A percentile compares a stretch with the other conserved stretches of the same genome.
phyloP scores from a whole-genome alignment of 2,797 vertebrate species.

The Megalops cyprinoides region DNA sequence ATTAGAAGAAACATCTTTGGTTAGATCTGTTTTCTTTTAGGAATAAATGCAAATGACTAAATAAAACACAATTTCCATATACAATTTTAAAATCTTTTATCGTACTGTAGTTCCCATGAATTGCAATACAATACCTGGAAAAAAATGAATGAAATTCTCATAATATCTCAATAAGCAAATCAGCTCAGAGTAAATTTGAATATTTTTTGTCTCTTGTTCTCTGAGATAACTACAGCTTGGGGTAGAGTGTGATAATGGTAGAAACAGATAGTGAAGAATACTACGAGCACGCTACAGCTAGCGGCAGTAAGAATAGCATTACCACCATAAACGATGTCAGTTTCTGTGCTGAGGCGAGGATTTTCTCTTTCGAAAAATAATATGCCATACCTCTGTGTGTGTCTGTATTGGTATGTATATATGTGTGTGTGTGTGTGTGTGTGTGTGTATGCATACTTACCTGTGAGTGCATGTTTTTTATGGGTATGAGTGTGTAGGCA shows the following conservation, averaged over 20 bases:
- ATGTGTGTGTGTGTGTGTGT: not conserved
- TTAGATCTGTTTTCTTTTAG: not conserved
- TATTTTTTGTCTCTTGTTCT: conserved; percentile 9
- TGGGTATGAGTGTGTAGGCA: not conserved
- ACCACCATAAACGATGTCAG: no score
- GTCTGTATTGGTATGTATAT: not conserved
- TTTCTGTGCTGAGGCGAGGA: no score
- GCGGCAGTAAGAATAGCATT: not conserved
- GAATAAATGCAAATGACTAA: not conserved
- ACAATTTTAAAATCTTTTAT: not conserved
- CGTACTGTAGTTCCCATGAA: no score
- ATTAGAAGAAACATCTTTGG: no score
- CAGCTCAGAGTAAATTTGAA: not conserved
- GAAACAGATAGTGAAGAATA: not conserved
- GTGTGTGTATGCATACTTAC: not conserved
- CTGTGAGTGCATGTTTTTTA: conserved; percentile 10
- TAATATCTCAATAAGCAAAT: conserved; percentile 21
- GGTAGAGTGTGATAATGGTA: not conserved
- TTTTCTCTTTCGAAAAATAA: no score
- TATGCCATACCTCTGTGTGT: no score
- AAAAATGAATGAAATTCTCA: not conserved
- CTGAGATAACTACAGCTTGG: not conserved
- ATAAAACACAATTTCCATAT: not conserved
- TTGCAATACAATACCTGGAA: not conserved
- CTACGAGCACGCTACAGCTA: not conserved